Evolutionary conservation across 2,797 vertebrate species (phyloP), one percentile per base, ranked within the genome.

Genomic region (Danio jaintianensis): DNA sequence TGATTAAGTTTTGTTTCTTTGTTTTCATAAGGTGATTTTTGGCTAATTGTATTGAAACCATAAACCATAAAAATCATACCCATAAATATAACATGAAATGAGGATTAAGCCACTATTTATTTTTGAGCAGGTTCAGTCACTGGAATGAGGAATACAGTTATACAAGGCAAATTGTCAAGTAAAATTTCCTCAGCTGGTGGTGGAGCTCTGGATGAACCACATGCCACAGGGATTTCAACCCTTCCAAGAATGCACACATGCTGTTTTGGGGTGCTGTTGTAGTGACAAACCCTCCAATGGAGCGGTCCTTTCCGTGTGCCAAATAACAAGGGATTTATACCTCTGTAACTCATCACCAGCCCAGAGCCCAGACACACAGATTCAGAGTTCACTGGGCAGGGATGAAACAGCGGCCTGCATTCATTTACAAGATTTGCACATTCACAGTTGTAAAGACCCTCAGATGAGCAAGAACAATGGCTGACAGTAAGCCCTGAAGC

Each of bases 151-250:
- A 69, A 72, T 55, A 42, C 55, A 77, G 73, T 78, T 72, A 43
- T 70, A 80, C 52, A 53, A 50, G 79, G 80, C 47, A 66, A 80
- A 79, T 47, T 85, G 85, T 88, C 85, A 82, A 64, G 43, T 74
- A 58, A 76, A 70, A 85, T 85, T 77, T 83, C 82, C 69, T 79
- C 72, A 66, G 64, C 78, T 80, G 69, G 79, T 78, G 80, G 78
- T 76, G 72, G 75, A 82, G 70, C 59, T 67, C 78, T 85, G 85
- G 84, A 80, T 80, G 78, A 84, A 79, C 82, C 76, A 45, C 79
- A 84, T 77, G 81, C 80, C 82, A 78, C 72, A 82, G 82, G 75
- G 86, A 84, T 84, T 86, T 82, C 82, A 88, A 59, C 62, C 62
- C 80, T 82, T 81, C 58, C n/a, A 84, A 80, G 78, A 84, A 88